Evolutionary conservation across 2,797 vertebrate genomes (phyloP), one percentile per base, ranked within the genome.

Genomic region (Scleropages formosus): DNA sequence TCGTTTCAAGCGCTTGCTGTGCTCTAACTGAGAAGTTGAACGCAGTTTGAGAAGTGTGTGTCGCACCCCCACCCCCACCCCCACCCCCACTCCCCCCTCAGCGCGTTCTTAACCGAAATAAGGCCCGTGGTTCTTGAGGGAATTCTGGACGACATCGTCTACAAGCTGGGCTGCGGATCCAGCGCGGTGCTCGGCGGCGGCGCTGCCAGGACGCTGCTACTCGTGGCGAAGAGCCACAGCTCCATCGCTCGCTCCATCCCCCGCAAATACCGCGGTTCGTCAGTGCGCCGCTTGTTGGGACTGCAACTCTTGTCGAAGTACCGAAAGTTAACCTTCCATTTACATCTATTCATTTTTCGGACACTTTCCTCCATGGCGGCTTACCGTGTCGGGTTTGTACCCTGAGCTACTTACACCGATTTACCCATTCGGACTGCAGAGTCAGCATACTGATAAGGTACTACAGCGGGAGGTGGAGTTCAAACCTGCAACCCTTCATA

Each of bases 121-220:
- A 86, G 83, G 3, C 85, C 87, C 9, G 85, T 92, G 79, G 84
- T 83, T 0, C 76, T 95, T 75, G 87, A 91, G 72, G 82, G 90
- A 76, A 83, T 99, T 83, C 88, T 96, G 80, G 95, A 98, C 81
- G 96, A 98, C 77, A 85, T 93, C 20, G 86, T 98, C 78, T 93
- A 94, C 85, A 96, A 95, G 80, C 91, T 98, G 86, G 94, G 95
- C 0, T 89, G 93, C 83, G 93, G 92, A 76, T 80, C 88, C 22
- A 94, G 94, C 83, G 84, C 93, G n/a, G 84, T 84, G 0, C 87
- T 94, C 81, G 95, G 96, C 83, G 89, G 74, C 72, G 87, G 91
- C 77, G 91, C 92, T 16, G 74, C 93, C 76, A 94, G 90, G 77
- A 86, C 94, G 0, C 84, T 98, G 1, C 82, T 96, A 68, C 73